Percentiles rank a stretch among this genome's conserved stretches.
Evolutionary conservation across 2,113 vertebrate species (phyloP).

Genomic region (Myotis brandtii): DNA sequence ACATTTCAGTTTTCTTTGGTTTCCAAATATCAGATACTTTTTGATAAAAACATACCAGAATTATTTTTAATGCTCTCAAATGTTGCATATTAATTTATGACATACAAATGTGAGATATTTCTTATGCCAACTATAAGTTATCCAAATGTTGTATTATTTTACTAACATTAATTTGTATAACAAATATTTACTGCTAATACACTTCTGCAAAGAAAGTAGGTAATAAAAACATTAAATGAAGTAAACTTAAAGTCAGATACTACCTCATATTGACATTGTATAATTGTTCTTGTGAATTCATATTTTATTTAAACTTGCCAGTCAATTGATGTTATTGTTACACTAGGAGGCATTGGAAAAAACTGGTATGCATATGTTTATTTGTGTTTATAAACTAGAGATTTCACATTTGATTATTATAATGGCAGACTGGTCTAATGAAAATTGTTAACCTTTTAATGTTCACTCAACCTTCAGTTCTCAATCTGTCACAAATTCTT

Average conservation of each 20-base stretch:
- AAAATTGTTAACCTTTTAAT: background rate
- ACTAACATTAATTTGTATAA: background rate
- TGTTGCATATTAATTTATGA: background rate
- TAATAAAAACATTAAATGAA: background rate
- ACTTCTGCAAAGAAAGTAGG: background rate
- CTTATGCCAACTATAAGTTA: background rate
- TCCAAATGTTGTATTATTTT: background rate
- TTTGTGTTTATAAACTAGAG: background rate
- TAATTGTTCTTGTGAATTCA: background rate
- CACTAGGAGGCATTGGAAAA: background rate
- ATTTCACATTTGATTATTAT: background rate
- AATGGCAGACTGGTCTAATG: background rate
- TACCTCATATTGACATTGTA: background rate
- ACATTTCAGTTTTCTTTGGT: background rate
- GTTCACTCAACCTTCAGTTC: background rate
- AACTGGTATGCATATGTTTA: background rate
- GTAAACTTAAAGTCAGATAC: background rate
- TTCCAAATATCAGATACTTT: background rate
- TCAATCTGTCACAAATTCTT: background rate
- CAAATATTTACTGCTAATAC: background rate
- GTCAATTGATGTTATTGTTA: background rate
- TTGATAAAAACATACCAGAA: background rate
- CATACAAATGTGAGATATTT: background rate
- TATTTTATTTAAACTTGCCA: background rate
- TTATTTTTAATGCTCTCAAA: background rate